Base-by-base conservation (phyloP, 1,140 invertebrate species). In the Drosophila littoralis region DNA sequence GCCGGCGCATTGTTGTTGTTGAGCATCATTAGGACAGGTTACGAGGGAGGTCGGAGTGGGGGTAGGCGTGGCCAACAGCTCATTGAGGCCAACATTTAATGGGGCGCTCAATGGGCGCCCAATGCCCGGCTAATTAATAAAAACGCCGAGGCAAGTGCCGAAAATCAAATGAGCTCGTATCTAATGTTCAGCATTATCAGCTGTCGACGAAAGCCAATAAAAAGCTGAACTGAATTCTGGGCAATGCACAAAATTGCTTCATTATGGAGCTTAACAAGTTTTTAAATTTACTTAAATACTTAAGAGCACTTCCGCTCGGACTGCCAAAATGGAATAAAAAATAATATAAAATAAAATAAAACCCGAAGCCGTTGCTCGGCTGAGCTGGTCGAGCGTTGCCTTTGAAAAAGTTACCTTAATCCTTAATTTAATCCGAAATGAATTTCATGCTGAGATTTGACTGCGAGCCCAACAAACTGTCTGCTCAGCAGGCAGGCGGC, bases 211-310 rank as follows among this genome's bases (percentile, higher is more conserved):
- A 78, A 78, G 60, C 72, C 72, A 70, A 68, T 68, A 57, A 73
- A 63, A 67, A 50, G 46, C 40, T 10, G 57, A 40, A n/a, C 60
- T 54, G 43, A 40, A 57, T 50, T 33, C 70, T 36, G 28, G 12
- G 32, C 51, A 73, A 68, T 73, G 72, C 60, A 60, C 52, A 50
- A 78, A 78, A 85, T 86, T 78, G 78, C 78, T 86, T 79, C 82
- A 88, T 88, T 82, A 88, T 67, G 22, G 54, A 63, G 77, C 83
- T 88, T 88, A 82, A 80, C 64, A 88, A 88, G 79, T 88, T 88
- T 88, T 88, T 68, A 80, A 88, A 88, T 88, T 88, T 82, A 75
- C 83, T 88, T 88, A 88, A 88, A 77, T 68, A 76, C 83, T 82
- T 88, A 82, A 88, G 66, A 64, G 64, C 43, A 42, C 57, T 67